Evolutionary conservation across 37 sponge, comb jelly and placozoan species (phyloP), one percentile per base, ranked within the genome.

Genomic region (Halisarca cf. caerulea): DNA sequence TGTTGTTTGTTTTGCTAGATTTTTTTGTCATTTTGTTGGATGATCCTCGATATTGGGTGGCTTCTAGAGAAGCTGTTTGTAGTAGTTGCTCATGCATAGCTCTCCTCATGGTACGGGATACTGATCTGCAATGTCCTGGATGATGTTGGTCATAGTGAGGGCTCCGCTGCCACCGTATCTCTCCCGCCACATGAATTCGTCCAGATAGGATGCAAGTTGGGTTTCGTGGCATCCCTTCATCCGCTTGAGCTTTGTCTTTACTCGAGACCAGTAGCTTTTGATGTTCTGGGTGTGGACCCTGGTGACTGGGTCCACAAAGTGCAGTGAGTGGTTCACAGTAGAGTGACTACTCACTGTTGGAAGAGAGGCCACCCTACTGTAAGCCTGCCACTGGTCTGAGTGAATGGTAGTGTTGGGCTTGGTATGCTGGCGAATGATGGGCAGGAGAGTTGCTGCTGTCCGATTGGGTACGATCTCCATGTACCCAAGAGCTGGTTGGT

Each of bases 101-200:
- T n/a, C n/a, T n/a, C n/a, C n/a, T n/a, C n/a, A n/a, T n/a, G n/a
- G n/a, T n/a, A n/a, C n/a, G n/a, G n/a, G 82, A 59, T 83, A 84
- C 25, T 88, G 84, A 11, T 34, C 54, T 25, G 79, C 66, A 40
- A 89, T 89, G 25, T 90, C 78, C 3, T 42, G 18, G 0, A 90
- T 59, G 0, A 90, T 81, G 44, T 18, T 40, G 27, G 54, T 32
- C n/a, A 81, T 41, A 3, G 78, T 66, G 0, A 33, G 42, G 5
- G 51, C 57, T 36, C 35, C 51, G 38, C 79, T 83, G 15, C 17
- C 37, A 8, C 90, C 85, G 25, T 43, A 71, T 24, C 91, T 53
- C 59, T 90, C 94, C 61, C 82, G 34, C 88, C 88, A 90, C 91
- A 93, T 90, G 66, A 90, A 93, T 44, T 93, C 88, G 70, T 90